Percentiles rank a stretch among this genome's conserved stretches.
Conservation (phyloP, 1,140 invertebrate genomes). For the Caenorhabditis inopinata region DNA sequence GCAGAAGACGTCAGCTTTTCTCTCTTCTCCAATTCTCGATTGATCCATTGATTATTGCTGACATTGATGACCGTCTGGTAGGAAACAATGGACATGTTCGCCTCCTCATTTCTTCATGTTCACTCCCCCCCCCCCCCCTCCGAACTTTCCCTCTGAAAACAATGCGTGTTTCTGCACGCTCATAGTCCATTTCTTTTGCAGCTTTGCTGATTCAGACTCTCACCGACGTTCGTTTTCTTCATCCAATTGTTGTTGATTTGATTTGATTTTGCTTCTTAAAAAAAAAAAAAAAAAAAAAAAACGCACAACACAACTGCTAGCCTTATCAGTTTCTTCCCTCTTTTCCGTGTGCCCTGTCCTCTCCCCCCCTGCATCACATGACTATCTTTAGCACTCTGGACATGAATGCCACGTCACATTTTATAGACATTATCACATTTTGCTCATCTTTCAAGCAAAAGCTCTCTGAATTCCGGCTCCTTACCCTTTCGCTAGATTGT, state of each 20-base stretch:
- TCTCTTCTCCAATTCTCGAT: too few relatives aligned
- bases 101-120: not conserved
- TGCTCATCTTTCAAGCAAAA: slow-evolving; percentile 2
- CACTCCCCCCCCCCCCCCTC: not conserved
- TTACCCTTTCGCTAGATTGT: not conserved
- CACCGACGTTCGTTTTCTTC: not conserved
- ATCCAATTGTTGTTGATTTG: not conserved
- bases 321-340: slow-evolving; percentile 21
- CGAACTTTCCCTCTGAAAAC: not conserved
- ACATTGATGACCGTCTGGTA: not conserved
- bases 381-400: slow-evolving; percentile 6
- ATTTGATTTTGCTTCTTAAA: not conserved
- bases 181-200: not conserved
- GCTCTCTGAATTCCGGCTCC: too few relatives aligned
- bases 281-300: slow-evolving; percentile 17
- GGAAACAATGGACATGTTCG: not conserved
- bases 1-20: too few relatives aligned
- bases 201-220: not conserved
- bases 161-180: not conserved
- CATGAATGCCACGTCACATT: slow-evolving; percentile 6
- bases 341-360: not conserved
- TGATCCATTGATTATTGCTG: not conserved
- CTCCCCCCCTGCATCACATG: not conserved
- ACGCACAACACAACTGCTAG: not conserved
- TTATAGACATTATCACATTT: slow-evolving; percentile 21